Conservation (phyloP, 2,113 vertebrate species). For the Callaeas wilsoni region DNA sequence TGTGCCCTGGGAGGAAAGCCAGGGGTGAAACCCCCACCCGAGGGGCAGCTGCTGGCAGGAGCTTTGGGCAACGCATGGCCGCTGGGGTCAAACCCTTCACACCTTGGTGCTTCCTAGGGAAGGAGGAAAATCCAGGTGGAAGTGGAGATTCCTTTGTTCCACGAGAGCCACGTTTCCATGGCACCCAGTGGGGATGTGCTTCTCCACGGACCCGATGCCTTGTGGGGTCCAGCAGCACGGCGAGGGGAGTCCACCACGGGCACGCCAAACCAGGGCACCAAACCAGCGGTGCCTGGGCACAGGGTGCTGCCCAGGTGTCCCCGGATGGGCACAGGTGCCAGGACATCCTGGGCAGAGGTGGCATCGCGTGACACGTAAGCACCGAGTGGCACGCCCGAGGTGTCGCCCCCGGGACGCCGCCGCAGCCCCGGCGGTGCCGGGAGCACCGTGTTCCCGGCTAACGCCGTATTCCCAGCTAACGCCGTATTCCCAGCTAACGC, state of each 20-base stretch:
- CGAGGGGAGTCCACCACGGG: fast-evolving
- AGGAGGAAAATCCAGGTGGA: conserved; percentile 49
- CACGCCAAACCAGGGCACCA: fast-evolving
- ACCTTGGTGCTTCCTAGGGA: conserved; percentile 5
- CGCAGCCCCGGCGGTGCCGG: fast-evolving
- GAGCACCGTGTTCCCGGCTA: fast-evolving
- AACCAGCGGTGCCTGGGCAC: fast-evolving
- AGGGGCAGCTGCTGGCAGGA: neutral
- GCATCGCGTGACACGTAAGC: fast-evolving
- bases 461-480: neutral
- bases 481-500: neutral
- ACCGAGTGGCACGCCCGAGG: fast-evolving
- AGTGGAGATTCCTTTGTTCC: neutral
- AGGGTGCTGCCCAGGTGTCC: neutral
- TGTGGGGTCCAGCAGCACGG: fast-evolving
- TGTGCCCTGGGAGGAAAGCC: fast-evolving
- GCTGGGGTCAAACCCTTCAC: conserved; percentile 1
- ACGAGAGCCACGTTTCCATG: conserved; percentile 64
- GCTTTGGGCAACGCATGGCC: fast-evolving
- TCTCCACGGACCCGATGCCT: neutral
- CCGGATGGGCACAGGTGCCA: too few relatives aligned
- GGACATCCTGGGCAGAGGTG: fast-evolving
- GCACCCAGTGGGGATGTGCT: conserved; percentile 47
- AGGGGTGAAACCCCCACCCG: fast-evolving
- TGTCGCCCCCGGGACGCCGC: fast-evolving